phyloP scores from a whole-genome alignment of 2,113 vertebrate genomes.

The Nymphicus hollandicus region DNA sequence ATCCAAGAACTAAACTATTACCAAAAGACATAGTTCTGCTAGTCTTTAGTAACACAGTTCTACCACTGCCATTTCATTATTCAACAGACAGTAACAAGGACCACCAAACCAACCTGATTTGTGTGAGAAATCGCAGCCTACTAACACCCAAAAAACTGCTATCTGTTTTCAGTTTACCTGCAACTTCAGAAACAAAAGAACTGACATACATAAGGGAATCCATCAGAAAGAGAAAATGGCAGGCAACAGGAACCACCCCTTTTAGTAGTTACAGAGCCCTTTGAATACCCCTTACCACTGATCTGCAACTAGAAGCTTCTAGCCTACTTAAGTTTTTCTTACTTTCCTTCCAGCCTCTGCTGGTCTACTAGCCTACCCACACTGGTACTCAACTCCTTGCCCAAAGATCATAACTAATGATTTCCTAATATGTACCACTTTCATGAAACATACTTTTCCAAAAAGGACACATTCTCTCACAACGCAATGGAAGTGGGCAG shows the following conservation, averaged over 20 bases:
- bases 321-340: fast-evolving
- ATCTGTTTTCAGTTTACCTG: not conserved
- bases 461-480: not conserved
- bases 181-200: not conserved
- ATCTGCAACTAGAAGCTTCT: not conserved
- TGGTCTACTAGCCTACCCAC: not conserved
- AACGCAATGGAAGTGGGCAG: not conserved
- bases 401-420: fast-evolving
- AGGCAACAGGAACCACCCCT: not conserved
- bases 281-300: not conserved
- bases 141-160: fast-evolving
- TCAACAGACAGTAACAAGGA: not conserved
- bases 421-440: not conserved
- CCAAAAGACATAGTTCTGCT: not conserved
- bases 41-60: not conserved
- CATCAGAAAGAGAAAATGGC: fast-evolving
- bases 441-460: fast-evolving
- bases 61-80: not conserved
- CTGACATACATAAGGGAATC: not conserved
- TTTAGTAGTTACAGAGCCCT: not conserved
- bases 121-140: not conserved
- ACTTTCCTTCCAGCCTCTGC: not conserved
- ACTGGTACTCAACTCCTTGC: not conserved
- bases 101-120: not conserved
- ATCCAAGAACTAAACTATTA: not conserved